These are phyloP conservation scores for Melanerpes aurifrons DNA, from an alignment of 2,113 vertebrate genomes.

Conservation along the genomic window DNA sequence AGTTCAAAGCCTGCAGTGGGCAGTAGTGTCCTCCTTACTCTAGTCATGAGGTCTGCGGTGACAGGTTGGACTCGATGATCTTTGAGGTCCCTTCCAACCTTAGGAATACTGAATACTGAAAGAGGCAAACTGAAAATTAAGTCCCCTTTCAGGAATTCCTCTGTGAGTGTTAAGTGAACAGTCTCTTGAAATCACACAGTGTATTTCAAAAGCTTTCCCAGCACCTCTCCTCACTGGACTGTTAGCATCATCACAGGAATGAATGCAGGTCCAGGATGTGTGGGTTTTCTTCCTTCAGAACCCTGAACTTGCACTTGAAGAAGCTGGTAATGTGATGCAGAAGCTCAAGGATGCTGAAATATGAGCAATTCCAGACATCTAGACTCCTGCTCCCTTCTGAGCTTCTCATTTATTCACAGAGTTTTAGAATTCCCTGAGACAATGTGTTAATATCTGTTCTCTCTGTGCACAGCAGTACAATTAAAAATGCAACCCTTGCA, in stretches of 20 bases:
- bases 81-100: no score
- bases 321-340: not conserved
- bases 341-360: not conserved
- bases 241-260: not conserved
- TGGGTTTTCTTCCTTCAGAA: conserved; percentile 25
- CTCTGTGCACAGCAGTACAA: not conserved
- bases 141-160: not conserved
- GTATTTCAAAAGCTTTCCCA: not conserved
- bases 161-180: not conserved
- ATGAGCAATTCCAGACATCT: not conserved
- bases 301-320: not conserved
- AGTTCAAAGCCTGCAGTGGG: no score
- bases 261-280: not conserved
- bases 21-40: no score
- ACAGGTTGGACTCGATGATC: no score
- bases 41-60: no score
- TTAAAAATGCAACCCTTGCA: not conserved
- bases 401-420: not conserved
- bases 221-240: not conserved
- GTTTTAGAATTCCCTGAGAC: not conserved
- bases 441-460: not conserved
- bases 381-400: not conserved
- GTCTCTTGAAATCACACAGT: not conserved
- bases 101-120: not conserved
- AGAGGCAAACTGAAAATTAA: not conserved